Evolutionary conservation across 2,888 invertebrate species (phyloP), one percentile per base, ranked within the genome.

Genomic region (Chironomus riparius): DNA sequence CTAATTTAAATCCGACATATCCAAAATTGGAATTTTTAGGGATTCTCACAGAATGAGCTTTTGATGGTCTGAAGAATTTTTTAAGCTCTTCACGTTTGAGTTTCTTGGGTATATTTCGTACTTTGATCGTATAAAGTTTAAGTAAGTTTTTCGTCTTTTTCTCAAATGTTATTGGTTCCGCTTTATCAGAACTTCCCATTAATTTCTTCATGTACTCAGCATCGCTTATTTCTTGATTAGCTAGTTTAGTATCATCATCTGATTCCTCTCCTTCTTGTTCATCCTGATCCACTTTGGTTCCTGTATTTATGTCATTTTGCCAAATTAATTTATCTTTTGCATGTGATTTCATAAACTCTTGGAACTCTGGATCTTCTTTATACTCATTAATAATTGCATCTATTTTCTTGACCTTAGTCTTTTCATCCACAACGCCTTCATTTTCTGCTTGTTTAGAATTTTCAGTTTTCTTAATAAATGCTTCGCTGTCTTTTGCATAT

Each of bases 271-370:
- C 78, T 62, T 78, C 78, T 38, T 82, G 79, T 48, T 79, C 80
- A 2, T 77, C 77, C 24, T 81, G 79, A 62, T 78, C 78, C 56
- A 80, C 10, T 38, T 38, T 38, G 10, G 38, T 38, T 38, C 38
- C 38, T 38, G 38, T 38, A 56, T 15, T 56, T 2, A 83, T 81
- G 80, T 88, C 89, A 81, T 89, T 88, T 21, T 82, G 85, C 89
- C 89, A 89, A 65, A 85, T 81, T 6, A 81, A 81, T 77, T 83
- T 82, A 24, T 85, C 84, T 77, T 88, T 88, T 69, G 90, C 87
- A 82, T 96, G 95, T n/a, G 91, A 89, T 83, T 93, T 90, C 82
- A 97, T 86, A 82, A 95, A 98, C 82, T 97, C 96, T 78, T 88
- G 86, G 85, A 98, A 97, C 70, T 93, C 85, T 28, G 95, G 93